Base-by-base conservation (phyloP, 1,140 invertebrate species). In the Neodiprion virginianus region DNA sequence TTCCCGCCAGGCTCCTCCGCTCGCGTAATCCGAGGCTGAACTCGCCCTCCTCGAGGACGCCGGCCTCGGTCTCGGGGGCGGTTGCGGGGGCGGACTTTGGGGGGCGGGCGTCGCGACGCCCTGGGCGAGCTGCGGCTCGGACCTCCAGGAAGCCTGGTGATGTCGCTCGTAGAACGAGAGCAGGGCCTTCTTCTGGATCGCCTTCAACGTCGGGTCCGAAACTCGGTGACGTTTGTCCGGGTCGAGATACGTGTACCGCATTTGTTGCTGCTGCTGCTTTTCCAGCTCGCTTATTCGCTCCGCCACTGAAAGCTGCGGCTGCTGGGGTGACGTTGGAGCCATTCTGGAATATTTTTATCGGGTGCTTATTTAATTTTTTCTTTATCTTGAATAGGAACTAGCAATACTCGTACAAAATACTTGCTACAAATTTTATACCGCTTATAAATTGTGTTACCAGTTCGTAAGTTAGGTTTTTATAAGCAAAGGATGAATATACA, bases 181-280 rank as follows among this genome's bases (percentile, higher is more conserved):
- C 1, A 97, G 86, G 0, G 96, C 96, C 81, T 96, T 95, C 85
- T 97, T 96, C 80, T 96, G 95, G 48, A 96, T 94, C 0, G 94
- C 95, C 85, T 96, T 97, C 1, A 97, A 83, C 0, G 95, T 94
- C 4, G 94, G 92, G 83, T 95, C 94, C 1, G 93, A 92, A 23
- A 95, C 90, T 76, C 91, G 90, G 77, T 93, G 92, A 70, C 92
- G 93, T 83, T 95, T 95, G n/a, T 93, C 93, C 0, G 93, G 93
- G 81, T 95, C 94, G 65, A 94, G 84, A 82, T 93, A 94, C 8
- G 93, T 91, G 81, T 93, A 94, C 69, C 93, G 91, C 80, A 90
- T 89, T 72, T 90, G 90, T 61, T 85, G 83, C 49, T 79, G 83
- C 48, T 87, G 88, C 71, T 88, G 89, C 67, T 87, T 88, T 85